Evolutionary conservation across 2,888 invertebrate species (phyloP).

Genomic region (Ectobius pallidus): DNA sequence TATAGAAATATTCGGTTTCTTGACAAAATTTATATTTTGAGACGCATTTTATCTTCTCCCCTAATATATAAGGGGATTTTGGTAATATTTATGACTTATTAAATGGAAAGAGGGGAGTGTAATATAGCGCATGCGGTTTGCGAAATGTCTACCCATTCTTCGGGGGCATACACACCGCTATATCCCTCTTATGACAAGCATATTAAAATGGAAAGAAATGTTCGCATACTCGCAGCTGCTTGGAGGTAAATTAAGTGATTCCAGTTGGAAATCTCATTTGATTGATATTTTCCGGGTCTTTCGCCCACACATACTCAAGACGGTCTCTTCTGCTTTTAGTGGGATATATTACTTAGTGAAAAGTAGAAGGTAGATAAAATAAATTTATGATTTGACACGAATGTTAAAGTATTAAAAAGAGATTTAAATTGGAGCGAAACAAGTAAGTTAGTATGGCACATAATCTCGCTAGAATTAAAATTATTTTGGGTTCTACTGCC

Average conservation of each 20-base stretch:
- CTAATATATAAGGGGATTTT: background rate
- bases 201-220: background rate
- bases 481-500: too few species aligned
- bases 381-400: too few species aligned
- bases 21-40: conserved; percentile 27
- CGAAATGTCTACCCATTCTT: background rate
- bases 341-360: too few species aligned
- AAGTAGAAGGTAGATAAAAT: too few species aligned
- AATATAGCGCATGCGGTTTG: background rate
- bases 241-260: background rate
- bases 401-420: too few species aligned
- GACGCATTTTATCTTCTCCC: conserved; percentile 15
- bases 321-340: too few species aligned
- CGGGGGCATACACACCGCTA: background rate
- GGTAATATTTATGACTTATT: conserved; percentile 30
- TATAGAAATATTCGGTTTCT: too few species aligned
- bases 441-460: too few species aligned
- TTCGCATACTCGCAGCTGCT: background rate
- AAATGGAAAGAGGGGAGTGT: background rate
- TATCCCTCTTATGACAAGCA: background rate
- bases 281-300: too few species aligned
- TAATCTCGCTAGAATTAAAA: too few species aligned
- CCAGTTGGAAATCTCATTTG: background rate
- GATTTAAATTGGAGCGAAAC: too few species aligned
- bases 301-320: too few species aligned